A percentile compares a stretch with the other conserved stretches of the same genome.
Conservation (phyloP, 1,140 invertebrate species). For the Heliconius eleuchia region DNA sequence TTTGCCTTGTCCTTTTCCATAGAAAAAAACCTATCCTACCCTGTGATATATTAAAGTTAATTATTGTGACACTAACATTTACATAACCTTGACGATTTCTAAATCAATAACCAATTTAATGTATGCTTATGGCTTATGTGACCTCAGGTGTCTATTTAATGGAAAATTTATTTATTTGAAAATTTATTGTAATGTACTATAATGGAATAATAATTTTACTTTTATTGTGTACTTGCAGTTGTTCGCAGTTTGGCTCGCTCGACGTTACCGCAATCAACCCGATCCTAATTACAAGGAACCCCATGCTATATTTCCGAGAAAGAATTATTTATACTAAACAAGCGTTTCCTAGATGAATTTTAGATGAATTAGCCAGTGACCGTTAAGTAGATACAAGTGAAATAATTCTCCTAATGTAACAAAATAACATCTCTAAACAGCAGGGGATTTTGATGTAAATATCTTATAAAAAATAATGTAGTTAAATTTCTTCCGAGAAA, state of each 20-base stretch:
- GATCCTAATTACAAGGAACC: slow-evolving; percentile 86
- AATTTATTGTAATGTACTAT: not conserved
- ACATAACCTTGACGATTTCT: no score
- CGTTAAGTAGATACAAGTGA: not conserved
- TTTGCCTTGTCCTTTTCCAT: no score
- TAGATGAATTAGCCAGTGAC: slow-evolving; percentile 2
- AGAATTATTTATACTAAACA: slow-evolving; percentile 82
- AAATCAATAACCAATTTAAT: no score
- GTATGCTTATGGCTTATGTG: no score
- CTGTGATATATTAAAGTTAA: no score
- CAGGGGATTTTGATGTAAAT: slow-evolving; percentile 21
- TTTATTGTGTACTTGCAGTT: slow-evolving; percentile 80
- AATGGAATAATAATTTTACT: not conserved
- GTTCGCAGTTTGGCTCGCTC: slow-evolving; percentile 88
- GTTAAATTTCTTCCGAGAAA: not conserved
- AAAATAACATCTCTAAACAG: not conserved
- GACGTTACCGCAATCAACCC: slow-evolving; percentile 88
- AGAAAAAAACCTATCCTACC: no score
- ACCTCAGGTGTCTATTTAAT: no score
- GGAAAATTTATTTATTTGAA: not conserved
- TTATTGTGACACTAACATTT: no score
- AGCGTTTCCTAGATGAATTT: slow-evolving; percentile 25
- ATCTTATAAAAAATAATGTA: slow-evolving; percentile 16
- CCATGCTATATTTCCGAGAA: slow-evolving; percentile 86
- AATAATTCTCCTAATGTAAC: slow-evolving; percentile 6